phyloP scores from a whole-genome alignment of 2,113 vertebrate species.

The Varanus komodoensis region DNA sequence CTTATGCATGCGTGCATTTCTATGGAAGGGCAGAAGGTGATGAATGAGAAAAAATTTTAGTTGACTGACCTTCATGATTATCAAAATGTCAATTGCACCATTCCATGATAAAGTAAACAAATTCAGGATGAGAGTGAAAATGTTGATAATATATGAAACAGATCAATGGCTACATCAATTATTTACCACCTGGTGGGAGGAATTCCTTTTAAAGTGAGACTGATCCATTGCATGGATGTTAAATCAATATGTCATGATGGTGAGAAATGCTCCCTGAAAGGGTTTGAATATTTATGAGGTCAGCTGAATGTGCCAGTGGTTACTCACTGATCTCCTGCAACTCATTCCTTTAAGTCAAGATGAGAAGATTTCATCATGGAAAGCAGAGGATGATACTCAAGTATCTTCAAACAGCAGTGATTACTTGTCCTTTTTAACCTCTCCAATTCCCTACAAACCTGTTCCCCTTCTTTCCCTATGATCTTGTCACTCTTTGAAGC shows the following conservation, averaged over 20 bases:
- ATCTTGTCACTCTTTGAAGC: not conserved
- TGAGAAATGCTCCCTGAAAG: constrained; percentile 23
- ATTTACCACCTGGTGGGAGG: constrained; percentile 39
- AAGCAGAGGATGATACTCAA: not conserved
- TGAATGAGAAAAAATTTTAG: constrained; percentile 27
- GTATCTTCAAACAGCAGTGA: not conserved
- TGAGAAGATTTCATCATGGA: not conserved
- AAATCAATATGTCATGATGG: constrained; percentile 45
- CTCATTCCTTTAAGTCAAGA: not conserved
- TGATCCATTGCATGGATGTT: constrained; percentile 31
- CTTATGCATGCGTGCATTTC: not conserved
- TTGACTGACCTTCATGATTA: constrained; percentile 27
- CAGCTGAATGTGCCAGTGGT: not conserved
- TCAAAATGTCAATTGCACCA: not conserved
- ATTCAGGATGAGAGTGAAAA: constrained; percentile 10
- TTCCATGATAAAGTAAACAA: constrained; percentile 45
- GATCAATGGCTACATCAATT: constrained; percentile 49
- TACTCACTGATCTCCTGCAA: not conserved
- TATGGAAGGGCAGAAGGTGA: constrained; percentile 8
- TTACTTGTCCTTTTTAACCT: not conserved
- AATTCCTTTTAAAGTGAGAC: constrained; percentile 35
- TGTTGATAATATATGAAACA: constrained; percentile 23
- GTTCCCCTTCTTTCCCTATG: not conserved
- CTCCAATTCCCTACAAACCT: not conserved
- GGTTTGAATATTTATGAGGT: constrained; percentile 43